phyloP scores from a whole-genome alignment of 2,888 invertebrate species.

The Agrotis ipsilon region DNA sequence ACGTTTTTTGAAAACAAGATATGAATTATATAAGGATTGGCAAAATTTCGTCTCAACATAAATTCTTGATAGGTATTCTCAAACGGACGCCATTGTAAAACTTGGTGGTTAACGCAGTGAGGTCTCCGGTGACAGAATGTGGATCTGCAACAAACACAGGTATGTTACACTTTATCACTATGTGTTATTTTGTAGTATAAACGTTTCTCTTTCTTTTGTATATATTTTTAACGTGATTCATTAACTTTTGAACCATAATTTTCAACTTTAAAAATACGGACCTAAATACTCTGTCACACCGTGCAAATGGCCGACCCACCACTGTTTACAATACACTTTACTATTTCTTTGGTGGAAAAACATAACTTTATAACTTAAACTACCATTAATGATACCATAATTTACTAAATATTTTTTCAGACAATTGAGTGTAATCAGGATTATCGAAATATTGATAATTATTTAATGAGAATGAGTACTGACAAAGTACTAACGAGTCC shows the following conservation, averaged over 20 bases:
- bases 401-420: constrained; percentile 77
- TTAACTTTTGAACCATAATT: constrained; percentile 86
- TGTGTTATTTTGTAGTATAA: constrained; percentile 76
- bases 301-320: constrained; percentile 94
- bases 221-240: constrained; percentile 85
- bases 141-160: constrained; percentile 90
- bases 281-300: constrained; percentile 93
- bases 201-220: constrained; percentile 79
- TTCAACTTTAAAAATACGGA: constrained; percentile 88
- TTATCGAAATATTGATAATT: constrained; percentile 36
- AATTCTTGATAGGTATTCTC: constrained; percentile 82
- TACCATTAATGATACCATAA: constrained; percentile 67
- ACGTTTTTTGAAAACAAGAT: constrained; percentile 69
- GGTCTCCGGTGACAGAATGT: constrained; percentile 89
- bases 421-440: constrained; percentile 48
- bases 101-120: constrained; percentile 87
- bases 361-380: constrained; percentile 70
- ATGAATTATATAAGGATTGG: constrained; percentile 63
- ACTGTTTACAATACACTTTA: constrained; percentile 91
- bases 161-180: constrained; percentile 86
- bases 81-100: constrained; percentile 89
- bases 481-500: constrained; percentile 67
- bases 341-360: constrained; percentile 76
- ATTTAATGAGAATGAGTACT: constrained; percentile 74
- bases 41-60: constrained; percentile 78